Base-by-base conservation (phyloP, 2,888 invertebrate species). In the Agonopterix arenella region DNA sequence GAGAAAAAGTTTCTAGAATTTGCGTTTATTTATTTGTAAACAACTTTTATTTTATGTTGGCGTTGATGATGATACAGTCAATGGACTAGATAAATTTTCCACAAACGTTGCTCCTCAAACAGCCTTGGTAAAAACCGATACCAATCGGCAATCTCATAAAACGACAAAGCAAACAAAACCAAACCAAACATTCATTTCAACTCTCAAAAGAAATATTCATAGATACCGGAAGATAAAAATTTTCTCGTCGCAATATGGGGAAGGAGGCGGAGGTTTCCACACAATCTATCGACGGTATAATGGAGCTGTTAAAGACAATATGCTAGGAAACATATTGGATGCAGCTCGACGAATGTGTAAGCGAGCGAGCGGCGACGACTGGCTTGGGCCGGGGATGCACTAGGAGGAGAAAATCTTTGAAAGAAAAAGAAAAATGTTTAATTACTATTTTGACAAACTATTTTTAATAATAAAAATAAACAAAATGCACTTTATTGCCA, bases 281-380 rank as follows among this genome's bases (percentile, higher is more conserved):
- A 58, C 65, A 66, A 69, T 65, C 71, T 62, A 83, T 79, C 79
- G 74, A 68, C 70, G 64, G 76, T 79, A 85, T 86, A 86, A 88
- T 86, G 83, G 85, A 83, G 81, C 84, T 81, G 88, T 88, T 88
- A 86, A 85, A 86, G 86, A 88, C 88, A 86, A 85, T 86, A 86
- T 84, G 81, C 82, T 75, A 69, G 79, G 80, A 79, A 84, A 86
- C 86, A 84, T 88, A 86, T 86, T 88, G 88, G 84, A 86, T 86
- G 88, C 88, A 86, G 85, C 79, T 71, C 76, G 80, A 71, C 78
- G 81, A 81, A 80, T 84, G 85, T 85, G 86, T 85, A 88, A 88
- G 86, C 84, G 86, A 83, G 84, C 80, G 77, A 69, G 73, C 68
- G 70, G 28, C 28, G 65, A 64, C 68, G 68, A 67, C 67, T 63